Base-by-base conservation (phyloP, 2,888 invertebrate genomes). In the Cantharis flavilabris region DNA sequence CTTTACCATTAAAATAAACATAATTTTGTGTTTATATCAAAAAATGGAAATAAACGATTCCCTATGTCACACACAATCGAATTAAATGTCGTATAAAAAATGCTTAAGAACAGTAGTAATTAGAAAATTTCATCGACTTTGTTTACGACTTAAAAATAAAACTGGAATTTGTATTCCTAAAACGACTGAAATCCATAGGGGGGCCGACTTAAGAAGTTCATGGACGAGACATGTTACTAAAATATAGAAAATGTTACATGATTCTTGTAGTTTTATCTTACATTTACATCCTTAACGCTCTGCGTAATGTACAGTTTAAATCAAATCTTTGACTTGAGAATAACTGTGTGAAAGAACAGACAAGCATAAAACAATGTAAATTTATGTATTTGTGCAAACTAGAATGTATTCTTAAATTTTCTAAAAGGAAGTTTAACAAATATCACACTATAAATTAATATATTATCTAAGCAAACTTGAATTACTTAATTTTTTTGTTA, bases 151-250 rank as follows among this genome's bases (percentile, higher is more conserved):
- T 69, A 78, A 76, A 77, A 77, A 82, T 81, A 82, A 83, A 82
- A 80, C 80, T 83, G 84, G 84, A 83, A 85, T 86, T 85, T 84
- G 85, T 85, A 85, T 85, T 84, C 85, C 80, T 81, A 81, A 74
- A 84, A 84, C 84, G 85, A 84, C 84, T 82, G 82, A 70, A 78
- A 79, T 81, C 86, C 79, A 80, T 83, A 83, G 85, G 85, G 84
- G 86, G 83, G 82, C 82, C 80, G 81, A 81, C 81, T 80, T 81
- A 86, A 85, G 86, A 85, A 86, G 86, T 86, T 84, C 84, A 83
- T 79, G 83, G 84, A 86, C 86, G 86, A 86, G 87, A 87, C 84
- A 86, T 84, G 86, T 85, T 83, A 86, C 84, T 86, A 85, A 86
- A 87, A 85, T 85, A 85, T 84, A 80, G 83, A 85, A 85, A 84